These are phyloP conservation scores for Thalassarche chlororhynchos DNA, from an alignment of 2,113 vertebrate species.

Conservation along the genomic window DNA sequence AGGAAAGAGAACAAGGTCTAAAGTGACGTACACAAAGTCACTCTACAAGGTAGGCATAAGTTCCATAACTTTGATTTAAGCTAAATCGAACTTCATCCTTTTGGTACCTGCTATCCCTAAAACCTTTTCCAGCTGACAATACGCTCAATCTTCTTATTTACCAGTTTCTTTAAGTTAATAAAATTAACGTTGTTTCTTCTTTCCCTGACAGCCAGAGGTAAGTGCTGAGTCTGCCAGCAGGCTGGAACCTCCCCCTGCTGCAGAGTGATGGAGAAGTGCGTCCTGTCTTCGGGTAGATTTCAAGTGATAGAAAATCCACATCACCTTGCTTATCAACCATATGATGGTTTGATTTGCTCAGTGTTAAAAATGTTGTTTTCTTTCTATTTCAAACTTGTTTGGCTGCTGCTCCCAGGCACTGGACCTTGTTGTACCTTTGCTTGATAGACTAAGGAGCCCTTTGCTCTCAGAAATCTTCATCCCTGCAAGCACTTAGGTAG, in stretches of 20 bases:
- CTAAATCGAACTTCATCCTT: neutral
- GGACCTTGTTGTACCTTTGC: neutral
- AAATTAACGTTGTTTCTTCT: neutral
- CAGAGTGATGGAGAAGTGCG: neutral
- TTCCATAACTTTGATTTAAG: neutral
- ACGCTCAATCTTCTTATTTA: neutral
- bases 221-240: neutral
- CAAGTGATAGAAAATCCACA: neutral
- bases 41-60: accelerated
- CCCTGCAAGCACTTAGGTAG: neutral
- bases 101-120: neutral
- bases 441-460: neutral
- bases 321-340: neutral
- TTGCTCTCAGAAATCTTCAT: neutral
- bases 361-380: neutral
- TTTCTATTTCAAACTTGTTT: neutral
- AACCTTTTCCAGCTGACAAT: neutral
- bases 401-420: neutral
- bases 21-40: accelerated
- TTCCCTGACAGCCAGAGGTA: accelerated
- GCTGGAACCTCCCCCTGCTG: neutral
- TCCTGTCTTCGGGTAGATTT: neutral
- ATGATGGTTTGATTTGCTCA: neutral
- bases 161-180: neutral
- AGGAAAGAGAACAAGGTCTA: neutral